These are phyloP conservation scores for Atherix ibis DNA, from an alignment of 2,888 invertebrate species.

Conservation along the genomic window DNA sequence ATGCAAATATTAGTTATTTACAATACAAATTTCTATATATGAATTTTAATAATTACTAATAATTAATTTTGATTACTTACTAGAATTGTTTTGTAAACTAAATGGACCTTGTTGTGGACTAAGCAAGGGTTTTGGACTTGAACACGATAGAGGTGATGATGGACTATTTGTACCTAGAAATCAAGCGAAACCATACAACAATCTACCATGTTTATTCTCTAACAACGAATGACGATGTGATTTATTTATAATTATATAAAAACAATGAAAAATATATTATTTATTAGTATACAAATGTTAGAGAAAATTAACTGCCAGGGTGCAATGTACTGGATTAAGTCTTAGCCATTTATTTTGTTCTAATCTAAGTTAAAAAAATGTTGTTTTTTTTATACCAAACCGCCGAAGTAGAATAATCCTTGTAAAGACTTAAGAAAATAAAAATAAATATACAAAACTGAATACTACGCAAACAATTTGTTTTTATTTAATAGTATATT, in stretches of 20 bases:
- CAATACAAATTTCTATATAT: too few relatives aligned
- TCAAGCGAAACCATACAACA: conserved; percentile 12
- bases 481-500: too few relatives aligned
- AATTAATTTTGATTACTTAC: conserved; percentile 12
- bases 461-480: too few relatives aligned
- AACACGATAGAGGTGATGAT: conserved; percentile 30
- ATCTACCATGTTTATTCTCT: neutral
- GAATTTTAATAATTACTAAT: too few relatives aligned
- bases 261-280: conserved; percentile 3
- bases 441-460: conserved; percentile 1
- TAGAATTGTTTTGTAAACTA: conserved; percentile 25
- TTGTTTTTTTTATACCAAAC: too few relatives aligned
- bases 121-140: conserved; percentile 32
- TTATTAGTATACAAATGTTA: neutral
- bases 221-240: too few relatives aligned
- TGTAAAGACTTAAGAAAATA: conserved; percentile 11
- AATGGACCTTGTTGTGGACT: conserved; percentile 31
- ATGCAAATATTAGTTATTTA: too few relatives aligned
- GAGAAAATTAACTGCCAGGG: too few relatives aligned
- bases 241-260: conserved; percentile 1
- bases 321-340: too few relatives aligned
- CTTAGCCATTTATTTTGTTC: too few relatives aligned
- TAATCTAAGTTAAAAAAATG: too few relatives aligned
- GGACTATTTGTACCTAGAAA: conserved; percentile 29
- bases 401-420: conserved; percentile 15